Conservation (phyloP, 2,797 vertebrate species). For the Chaenodraco wilsoni region DNA sequence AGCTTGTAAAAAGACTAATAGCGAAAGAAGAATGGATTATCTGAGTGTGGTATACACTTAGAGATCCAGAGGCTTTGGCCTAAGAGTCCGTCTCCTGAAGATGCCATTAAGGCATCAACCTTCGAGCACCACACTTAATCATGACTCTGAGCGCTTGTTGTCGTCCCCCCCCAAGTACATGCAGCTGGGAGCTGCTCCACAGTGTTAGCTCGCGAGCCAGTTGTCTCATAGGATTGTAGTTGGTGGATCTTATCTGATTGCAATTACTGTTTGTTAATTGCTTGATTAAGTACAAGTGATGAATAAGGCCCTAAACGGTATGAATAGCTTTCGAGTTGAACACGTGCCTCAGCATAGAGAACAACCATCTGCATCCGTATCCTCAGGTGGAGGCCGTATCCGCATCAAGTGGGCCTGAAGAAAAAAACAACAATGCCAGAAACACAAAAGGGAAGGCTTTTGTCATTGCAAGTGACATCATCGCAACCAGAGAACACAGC, state of each 20-base stretch:
- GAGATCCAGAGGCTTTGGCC: conserved; percentile 61
- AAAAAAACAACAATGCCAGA: neutral
- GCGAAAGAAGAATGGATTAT: conserved; percentile 73
- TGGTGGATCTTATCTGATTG: conserved; percentile 67
- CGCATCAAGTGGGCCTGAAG: neutral
- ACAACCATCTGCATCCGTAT: conserved; percentile 51
- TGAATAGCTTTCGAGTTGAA: conserved; percentile 54
- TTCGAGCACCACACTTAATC: conserved; percentile 69
- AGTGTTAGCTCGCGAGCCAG: conserved; percentile 57
- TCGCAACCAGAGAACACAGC: conserved; percentile 38
- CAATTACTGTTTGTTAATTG: conserved; percentile 79
- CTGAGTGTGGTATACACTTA: conserved; percentile 63
- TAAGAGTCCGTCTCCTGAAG: conserved; percentile 64
- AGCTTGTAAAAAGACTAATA: conserved; percentile 69
- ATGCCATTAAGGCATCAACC: conserved; percentile 72
- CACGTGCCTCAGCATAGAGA: conserved; percentile 30
- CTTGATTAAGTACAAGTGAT: conserved; percentile 62
- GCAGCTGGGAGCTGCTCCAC: conserved; percentile 63
- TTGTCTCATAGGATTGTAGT: conserved; percentile 53
- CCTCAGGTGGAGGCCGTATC: conserved; percentile 57
- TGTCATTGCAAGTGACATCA: conserved; percentile 56
- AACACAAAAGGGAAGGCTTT: conserved; percentile 43
- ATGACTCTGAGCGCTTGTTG: conserved; percentile 58
- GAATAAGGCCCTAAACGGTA: conserved; percentile 54
- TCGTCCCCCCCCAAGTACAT: conserved; percentile 40